Conservation (phyloP, 2,797 vertebrate species). For the Tiaroga cobitis region DNA sequence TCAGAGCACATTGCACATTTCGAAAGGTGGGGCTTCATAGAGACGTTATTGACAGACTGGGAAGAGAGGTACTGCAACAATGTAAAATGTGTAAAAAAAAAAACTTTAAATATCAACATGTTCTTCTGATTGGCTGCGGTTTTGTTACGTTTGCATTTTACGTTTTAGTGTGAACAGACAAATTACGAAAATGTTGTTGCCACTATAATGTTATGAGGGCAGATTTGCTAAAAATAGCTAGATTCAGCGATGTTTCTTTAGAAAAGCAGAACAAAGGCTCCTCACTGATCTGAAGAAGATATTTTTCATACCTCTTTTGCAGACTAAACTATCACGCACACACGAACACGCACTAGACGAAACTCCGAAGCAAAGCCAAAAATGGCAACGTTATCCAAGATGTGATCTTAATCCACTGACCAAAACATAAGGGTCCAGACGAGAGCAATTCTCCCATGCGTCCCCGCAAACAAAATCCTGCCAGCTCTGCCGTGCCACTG, state of each 20-base stretch:
- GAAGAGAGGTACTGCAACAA: not conserved
- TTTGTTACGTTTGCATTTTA: not conserved
- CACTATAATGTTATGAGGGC: not conserved
- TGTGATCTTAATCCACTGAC: conserved; percentile 40
- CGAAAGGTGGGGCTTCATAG: not conserved
- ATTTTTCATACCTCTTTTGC: conserved; percentile 4
- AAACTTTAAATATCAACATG: not conserved
- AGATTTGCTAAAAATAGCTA: not conserved
- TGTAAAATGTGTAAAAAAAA: not conserved
- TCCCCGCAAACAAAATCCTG: conserved; percentile 18
- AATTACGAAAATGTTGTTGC: not conserved
- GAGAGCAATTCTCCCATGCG: conserved; percentile 24
- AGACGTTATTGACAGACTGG: not conserved
- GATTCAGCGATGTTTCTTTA: not conserved
- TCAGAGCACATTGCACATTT: not conserved
- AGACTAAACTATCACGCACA: conserved; percentile 38
- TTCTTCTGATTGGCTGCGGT: not conserved
- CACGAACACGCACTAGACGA: conserved; percentile 50
- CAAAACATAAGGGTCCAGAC: conserved; percentile 37
- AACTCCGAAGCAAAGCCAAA: conserved; percentile 41
- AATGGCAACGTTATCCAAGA: conserved; percentile 36
- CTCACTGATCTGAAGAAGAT: conserved; percentile 7
- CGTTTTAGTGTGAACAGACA: not conserved
- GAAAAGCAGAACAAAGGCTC: conserved; percentile 18
- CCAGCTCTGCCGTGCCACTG: conserved; percentile 1